phyloP scores from a whole-genome alignment of 1,140 invertebrate species.

The Trinorchestia longiramus region DNA sequence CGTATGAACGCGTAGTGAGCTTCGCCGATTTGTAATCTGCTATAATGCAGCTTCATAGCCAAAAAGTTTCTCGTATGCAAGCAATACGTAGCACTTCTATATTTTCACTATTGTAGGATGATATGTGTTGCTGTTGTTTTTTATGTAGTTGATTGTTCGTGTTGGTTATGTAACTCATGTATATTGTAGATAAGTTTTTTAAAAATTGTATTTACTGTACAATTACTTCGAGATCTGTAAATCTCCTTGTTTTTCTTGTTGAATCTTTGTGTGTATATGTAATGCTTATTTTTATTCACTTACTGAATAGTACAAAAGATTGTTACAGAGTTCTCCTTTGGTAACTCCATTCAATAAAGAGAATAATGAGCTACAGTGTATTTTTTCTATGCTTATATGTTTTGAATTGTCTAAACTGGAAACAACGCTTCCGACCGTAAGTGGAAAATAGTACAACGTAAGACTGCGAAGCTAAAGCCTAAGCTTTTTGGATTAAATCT shows the following conservation, averaged over 20 bases:
- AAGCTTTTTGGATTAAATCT: too few relatives aligned
- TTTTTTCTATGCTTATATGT: neutral
- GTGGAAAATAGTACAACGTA: too few relatives aligned
- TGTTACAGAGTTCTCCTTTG: neutral
- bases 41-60: neutral
- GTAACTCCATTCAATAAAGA: slow-evolving; percentile 26
- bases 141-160: neutral
- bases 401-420: neutral
- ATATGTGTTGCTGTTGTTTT: neutral
- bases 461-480: too few relatives aligned
- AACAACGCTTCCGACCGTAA: neutral
- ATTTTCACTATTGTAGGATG: neutral
- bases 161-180: slow-evolving; percentile 1
- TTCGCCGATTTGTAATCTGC: neutral
- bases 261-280: neutral
- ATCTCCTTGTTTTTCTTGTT: slow-evolving; percentile 28
- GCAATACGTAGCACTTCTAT: neutral
- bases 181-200: neutral
- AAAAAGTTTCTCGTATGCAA: neutral
- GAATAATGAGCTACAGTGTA: neutral
- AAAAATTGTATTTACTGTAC: slow-evolving; percentile 8
- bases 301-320: slow-evolving; percentile 42
- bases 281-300: slow-evolving; percentile 46
- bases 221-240: neutral
- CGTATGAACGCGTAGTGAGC: neutral